phyloP scores from a whole-genome alignment of 2,797 vertebrate species.

The Pangasius sanitwongsei region DNA sequence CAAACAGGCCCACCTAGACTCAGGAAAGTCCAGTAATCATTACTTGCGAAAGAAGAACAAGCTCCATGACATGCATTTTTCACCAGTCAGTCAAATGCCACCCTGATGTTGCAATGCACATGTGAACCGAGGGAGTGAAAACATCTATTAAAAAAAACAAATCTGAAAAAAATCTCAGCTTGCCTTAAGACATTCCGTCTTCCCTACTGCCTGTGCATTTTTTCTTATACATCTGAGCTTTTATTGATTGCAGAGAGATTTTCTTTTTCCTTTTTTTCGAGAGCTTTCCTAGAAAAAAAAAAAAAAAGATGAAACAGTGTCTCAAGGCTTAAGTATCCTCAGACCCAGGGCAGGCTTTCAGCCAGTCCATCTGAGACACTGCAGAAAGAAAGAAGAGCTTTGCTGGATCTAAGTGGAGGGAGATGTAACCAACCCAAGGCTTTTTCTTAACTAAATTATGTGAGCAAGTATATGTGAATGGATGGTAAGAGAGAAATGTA shows the following conservation, averaged over 20 bases:
- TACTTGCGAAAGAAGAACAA: not conserved
- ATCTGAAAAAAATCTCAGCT: not conserved
- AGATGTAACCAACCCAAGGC: conserved; percentile 10
- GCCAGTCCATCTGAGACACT: conserved; percentile 31
- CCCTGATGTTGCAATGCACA: not conserved
- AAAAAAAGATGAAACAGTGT: conserved; percentile 35
- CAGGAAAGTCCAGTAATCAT: not conserved
- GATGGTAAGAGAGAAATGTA: not conserved
- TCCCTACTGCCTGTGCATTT: not conserved
- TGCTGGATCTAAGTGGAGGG: conserved; percentile 9
- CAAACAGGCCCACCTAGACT: not conserved
- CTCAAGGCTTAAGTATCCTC: conserved; percentile 33
- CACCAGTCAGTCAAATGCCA: not conserved
- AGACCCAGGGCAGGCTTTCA: conserved; percentile 31
- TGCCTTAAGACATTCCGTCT: conserved; percentile 8
- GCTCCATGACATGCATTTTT: not conserved
- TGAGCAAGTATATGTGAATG: not conserved
- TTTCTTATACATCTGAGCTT: conserved; percentile 23
- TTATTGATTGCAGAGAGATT: conserved; percentile 10
- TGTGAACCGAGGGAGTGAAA: not conserved
- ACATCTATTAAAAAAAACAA: not conserved
- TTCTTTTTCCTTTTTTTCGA: not conserved
- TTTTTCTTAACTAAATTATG: conserved; percentile 29
- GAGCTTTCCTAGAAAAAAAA: not conserved
- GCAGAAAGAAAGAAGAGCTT: conserved; percentile 20